Percentiles rank a stretch among this genome's conserved stretches.
Evolutionary conservation across 2,888 invertebrate genomes (phyloP).

Genomic region (Sinotaia quadrata): DNA sequence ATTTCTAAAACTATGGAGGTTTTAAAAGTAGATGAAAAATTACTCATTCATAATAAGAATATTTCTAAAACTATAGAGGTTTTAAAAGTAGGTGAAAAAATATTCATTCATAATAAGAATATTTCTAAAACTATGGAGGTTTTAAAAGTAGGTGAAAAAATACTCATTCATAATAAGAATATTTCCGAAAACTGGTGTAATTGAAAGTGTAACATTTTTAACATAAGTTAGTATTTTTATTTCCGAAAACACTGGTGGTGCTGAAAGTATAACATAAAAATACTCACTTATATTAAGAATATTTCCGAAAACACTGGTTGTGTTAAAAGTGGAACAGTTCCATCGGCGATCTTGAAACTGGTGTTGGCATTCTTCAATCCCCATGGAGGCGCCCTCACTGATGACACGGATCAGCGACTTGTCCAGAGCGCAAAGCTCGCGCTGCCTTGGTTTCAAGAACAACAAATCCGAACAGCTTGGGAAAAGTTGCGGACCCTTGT

Average conservation of each 20-base stretch:
- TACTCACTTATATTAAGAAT: constrained; percentile 87
- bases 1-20: too few species aligned
- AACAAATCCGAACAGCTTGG: constrained; percentile 78
- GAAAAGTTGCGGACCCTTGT: constrained; percentile 8
- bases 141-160: too few species aligned
- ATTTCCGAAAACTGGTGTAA: constrained; percentile 87
- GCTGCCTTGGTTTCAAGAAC: constrained; percentile 81
- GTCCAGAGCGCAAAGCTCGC: constrained; percentile 81
- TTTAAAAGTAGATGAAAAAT: too few species aligned
- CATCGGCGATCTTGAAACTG: constrained; percentile 90
- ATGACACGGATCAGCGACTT: constrained; percentile 80
- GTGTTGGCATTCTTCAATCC: constrained; percentile 89
- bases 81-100: too few species aligned
- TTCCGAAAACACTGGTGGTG: too few species aligned
- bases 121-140: too few species aligned
- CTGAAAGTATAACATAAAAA: too few species aligned
- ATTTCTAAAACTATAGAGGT: too few species aligned
- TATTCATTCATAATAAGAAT: too few species aligned
- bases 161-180: constrained; percentile 87
- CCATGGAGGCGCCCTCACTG: constrained; percentile 83
- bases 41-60: too few species aligned
- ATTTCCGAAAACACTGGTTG: constrained; percentile 87
- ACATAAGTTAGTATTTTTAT: too few species aligned
- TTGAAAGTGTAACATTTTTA: constrained; percentile 92
- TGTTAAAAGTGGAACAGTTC: constrained; percentile 89